Evolutionary conservation across 2,797 vertebrate genomes (phyloP).

Genomic region (Arrhamphus sclerolepis): DNA sequence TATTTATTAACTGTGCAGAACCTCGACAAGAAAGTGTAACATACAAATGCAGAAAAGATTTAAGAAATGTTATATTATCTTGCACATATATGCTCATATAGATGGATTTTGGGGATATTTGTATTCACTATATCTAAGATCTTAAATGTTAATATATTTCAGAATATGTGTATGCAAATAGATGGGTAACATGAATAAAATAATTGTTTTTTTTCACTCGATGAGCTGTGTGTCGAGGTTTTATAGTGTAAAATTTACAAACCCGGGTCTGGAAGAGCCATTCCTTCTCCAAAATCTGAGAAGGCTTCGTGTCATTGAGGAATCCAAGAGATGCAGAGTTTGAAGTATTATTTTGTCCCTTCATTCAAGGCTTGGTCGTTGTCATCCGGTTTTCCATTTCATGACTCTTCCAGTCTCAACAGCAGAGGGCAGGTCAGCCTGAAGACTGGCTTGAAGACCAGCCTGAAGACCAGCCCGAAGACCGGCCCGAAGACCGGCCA

Average conservation of each 20-base stretch:
- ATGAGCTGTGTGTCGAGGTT: background rate
- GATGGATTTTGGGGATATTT: conserved; percentile 81
- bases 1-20: conserved; percentile 63
- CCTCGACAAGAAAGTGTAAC: conserved; percentile 62
- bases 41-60: conserved; percentile 68
- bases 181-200: conserved; percentile 76
- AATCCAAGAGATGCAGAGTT: no score
- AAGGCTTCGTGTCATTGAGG: no score
- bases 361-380: no score
- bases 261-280: no score
- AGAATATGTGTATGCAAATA: conserved; percentile 78
- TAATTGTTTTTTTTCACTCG: conserved; percentile 69
- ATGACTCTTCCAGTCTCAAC: no score
- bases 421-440: no score
- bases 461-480: no score
- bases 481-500: no score
- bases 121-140: conserved; percentile 78
- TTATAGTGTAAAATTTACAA: background rate
- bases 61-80: conserved; percentile 69
- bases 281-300: no score
- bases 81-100: conserved; percentile 68
- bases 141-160: conserved; percentile 79
- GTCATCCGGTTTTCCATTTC: no score
- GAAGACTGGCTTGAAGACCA: no score
- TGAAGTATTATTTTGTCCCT: no score